Conservation (phyloP, 2,888 invertebrate species). For the Hydraecia micacea region DNA sequence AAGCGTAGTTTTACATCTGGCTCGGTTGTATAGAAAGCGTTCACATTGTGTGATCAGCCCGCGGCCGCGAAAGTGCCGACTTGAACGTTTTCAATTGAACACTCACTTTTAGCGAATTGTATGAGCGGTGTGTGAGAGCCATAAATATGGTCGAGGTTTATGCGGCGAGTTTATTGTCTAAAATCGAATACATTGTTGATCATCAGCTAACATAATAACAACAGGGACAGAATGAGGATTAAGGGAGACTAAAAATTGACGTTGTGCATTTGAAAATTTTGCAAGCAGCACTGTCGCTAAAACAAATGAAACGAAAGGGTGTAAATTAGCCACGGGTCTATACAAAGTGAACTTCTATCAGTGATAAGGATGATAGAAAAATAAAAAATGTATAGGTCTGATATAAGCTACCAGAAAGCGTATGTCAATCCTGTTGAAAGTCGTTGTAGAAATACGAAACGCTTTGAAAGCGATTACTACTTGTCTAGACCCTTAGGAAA, state of each 20-base stretch:
- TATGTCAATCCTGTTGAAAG: not conserved
- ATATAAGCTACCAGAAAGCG: too few relatives aligned
- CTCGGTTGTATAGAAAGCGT: conserved; percentile 59
- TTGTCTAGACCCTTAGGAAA: not conserved
- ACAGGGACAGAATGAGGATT: not conserved
- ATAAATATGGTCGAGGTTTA: not conserved
- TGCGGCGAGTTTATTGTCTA: not conserved
- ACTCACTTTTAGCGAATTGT: conserved; percentile 49
- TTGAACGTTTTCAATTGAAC: conserved; percentile 59
- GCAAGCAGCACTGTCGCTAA: too few relatives aligned
- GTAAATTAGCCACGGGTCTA: not conserved
- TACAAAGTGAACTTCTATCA: too few relatives aligned
- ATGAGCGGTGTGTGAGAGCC: conserved; percentile 22
- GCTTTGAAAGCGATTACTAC: not conserved
- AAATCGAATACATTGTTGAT: not conserved
- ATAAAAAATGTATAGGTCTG: too few relatives aligned
- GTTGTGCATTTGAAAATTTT: not conserved
- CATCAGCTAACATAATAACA: not conserved
- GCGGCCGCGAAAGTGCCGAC: conserved; percentile 63
- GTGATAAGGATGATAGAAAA: too few relatives aligned
- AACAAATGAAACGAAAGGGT: not conserved
- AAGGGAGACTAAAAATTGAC: not conserved
- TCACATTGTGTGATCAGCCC: conserved; percentile 57
- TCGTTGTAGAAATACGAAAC: too few relatives aligned
- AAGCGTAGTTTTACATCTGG: conserved; percentile 21